Percentiles rank a stretch among this genome's conserved stretches.
These are phyloP conservation scores for Pica pica DNA, from an alignment of 2,113 vertebrate species.

Conservation along the genomic window DNA sequence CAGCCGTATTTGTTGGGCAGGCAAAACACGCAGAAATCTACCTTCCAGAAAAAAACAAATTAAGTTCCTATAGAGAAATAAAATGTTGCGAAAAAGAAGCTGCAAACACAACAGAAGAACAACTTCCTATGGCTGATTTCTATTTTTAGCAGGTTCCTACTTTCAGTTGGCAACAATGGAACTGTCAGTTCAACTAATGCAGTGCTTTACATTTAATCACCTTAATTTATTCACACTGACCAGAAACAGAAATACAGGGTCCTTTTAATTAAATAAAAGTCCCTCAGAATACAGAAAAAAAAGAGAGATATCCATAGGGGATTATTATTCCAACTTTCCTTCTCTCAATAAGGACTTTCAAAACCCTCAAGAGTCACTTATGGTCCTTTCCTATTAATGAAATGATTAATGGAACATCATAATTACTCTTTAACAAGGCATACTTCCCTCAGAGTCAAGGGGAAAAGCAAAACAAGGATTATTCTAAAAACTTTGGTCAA, in stretches of 20 bases:
- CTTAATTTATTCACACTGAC: conserved; percentile 40
- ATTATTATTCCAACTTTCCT: conserved; percentile 29
- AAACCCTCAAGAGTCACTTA: neutral
- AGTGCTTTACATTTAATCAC: neutral
- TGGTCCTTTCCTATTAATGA: conserved; percentile 5
- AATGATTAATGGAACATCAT: conserved; percentile 17
- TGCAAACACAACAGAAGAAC: neutral
- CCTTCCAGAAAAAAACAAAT: neutral
- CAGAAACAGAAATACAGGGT: neutral
- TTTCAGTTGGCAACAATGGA: neutral
- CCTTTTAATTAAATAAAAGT: conserved; percentile 45
- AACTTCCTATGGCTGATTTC: neutral
- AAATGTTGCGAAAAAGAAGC: neutral
- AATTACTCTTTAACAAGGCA: conserved; percentile 33
- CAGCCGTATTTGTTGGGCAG: neutral
- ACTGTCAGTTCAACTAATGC: neutral
- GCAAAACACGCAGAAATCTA: neutral
- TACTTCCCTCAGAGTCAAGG: neutral
- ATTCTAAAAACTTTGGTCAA: neutral
- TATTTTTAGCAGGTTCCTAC: neutral
- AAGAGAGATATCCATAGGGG: neutral
- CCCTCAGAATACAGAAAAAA: neutral
- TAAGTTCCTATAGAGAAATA: neutral
- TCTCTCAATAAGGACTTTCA: neutral
- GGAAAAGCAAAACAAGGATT: neutral